phyloP scores from a whole-genome alignment of 2,113 vertebrate species.

The Cricetomys ansorgei region DNA sequence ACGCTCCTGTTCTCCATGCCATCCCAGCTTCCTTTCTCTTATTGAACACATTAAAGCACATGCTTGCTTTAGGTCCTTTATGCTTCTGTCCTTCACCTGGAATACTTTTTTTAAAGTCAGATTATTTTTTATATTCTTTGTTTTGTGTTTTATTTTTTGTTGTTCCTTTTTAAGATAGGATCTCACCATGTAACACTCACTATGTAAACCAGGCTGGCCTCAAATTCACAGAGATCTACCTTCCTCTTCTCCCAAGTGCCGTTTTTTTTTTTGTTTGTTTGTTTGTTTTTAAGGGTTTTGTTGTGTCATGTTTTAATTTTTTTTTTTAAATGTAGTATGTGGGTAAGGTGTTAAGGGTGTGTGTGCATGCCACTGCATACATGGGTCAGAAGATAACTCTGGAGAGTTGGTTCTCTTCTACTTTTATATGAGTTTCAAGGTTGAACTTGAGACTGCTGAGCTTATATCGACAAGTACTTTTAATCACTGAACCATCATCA shows the following conservation, averaged over 20 bases:
- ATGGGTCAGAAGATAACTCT: not conserved
- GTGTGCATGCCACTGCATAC: not conserved
- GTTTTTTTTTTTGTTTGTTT: too few relatives aligned
- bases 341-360: not conserved
- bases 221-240: too few relatives aligned
- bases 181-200: too few relatives aligned
- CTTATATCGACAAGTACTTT: not conserved
- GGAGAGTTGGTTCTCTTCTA: not conserved
- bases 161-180: too few relatives aligned
- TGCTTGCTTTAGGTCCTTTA: conserved; percentile 14
- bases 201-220: too few relatives aligned
- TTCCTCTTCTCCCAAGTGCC: too few relatives aligned
- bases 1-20: not conserved
- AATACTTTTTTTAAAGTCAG: conserved; percentile 2
- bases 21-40: not conserved
- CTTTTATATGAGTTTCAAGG: not conserved
- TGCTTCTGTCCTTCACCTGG: not conserved
- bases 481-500: not conserved
- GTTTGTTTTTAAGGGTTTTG: too few relatives aligned
- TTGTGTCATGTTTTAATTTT: too few relatives aligned
- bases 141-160: too few relatives aligned
- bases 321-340: not conserved
- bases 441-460: not conserved
- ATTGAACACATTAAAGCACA: not conserved
- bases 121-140: too few relatives aligned